A percentile compares a stretch with the other conserved stretches of the same genome.
Evolutionary conservation across 1,140 invertebrate genomes (phyloP).

Genomic region (Phymastichus coffea): DNA sequence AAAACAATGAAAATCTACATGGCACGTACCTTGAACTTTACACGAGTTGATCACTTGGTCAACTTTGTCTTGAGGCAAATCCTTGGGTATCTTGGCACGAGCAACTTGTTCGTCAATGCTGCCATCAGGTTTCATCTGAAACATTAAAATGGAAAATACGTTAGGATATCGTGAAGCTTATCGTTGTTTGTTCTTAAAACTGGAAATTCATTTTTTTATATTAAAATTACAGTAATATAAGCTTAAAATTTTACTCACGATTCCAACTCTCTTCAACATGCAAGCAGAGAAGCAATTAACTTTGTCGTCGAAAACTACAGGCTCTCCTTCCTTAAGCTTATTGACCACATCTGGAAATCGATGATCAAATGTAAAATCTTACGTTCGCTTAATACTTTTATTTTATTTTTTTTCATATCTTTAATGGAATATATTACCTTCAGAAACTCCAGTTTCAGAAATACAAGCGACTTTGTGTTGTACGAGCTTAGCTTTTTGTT

Average conservation of each 20-base stretch:
- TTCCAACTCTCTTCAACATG: conserved; percentile 36
- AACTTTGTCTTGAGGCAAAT: conserved; percentile 18
- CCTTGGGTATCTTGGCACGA: conserved; percentile 32
- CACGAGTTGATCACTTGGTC: conserved; percentile 5
- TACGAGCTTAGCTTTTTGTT: conserved; percentile 36
- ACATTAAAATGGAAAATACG: no score
- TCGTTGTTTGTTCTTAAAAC: no score
- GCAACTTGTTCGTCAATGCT: conserved; percentile 34
- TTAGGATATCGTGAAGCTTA: no score
- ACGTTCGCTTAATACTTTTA: no score
- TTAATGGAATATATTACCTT: no score
- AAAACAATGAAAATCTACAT: no score
- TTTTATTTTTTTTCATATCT: no score
- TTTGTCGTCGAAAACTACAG: conserved; percentile 30
- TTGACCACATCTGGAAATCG: conserved; percentile 33
- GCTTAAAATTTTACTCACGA: no score
- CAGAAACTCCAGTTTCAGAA: conserved; percentile 33
- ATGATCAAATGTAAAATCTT: no score
- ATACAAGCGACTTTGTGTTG: conserved; percentile 35
- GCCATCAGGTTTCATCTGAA: conserved; percentile 38
- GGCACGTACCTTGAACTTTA: not conserved
- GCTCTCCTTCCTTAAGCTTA: conserved; percentile 29
- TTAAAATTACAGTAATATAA: no score
- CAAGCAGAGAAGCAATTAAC: conserved; percentile 37
- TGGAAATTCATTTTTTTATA: no score